Percentiles rank a stretch among this genome's conserved stretches.
Evolutionary conservation across 1,140 invertebrate genomes (phyloP).

Genomic region (Chymomyza costata): DNA sequence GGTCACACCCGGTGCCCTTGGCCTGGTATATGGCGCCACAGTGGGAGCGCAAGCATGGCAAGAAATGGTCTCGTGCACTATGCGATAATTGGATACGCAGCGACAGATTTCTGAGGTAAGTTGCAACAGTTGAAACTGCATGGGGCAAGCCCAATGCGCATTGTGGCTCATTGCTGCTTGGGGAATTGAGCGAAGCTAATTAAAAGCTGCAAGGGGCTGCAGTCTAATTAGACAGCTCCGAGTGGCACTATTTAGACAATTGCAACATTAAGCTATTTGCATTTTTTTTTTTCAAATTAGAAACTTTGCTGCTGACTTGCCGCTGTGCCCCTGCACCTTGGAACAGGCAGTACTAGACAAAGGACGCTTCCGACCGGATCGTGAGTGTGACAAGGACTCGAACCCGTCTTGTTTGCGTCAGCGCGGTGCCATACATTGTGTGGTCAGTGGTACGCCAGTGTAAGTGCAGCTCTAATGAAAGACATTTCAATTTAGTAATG

Average conservation of each 20-base stretch:
- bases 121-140: conserved; percentile 12
- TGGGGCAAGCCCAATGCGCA: conserved; percentile 4
- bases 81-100: conserved; percentile 93
- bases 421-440: conserved; percentile 92
- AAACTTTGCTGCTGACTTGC: conserved; percentile 90
- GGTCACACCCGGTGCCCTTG: conserved; percentile 93
- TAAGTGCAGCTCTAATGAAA: conserved; percentile 72
- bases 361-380: conserved; percentile 93
- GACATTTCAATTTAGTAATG: conserved; percentile 64
- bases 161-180: not conserved
- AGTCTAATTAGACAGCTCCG: conserved; percentile 36
- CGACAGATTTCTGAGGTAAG: conserved; percentile 83
- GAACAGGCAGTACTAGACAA: conserved; percentile 93
- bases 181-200: conserved; percentile 45
- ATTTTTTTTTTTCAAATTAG: conserved; percentile 76
- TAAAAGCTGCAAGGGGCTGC: conserved; percentile 36
- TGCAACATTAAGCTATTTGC: conserved; percentile 5
- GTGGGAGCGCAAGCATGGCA: conserved; percentile 87
- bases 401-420: conserved; percentile 94
- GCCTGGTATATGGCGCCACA: conserved; percentile 94
- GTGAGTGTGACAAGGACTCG: conserved; percentile 92
- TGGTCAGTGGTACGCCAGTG: conserved; percentile 93
- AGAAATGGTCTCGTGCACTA: conserved; percentile 85
- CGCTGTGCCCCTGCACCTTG: conserved; percentile 93
- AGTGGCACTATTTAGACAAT: conserved; percentile 13